Percentiles rank a stretch among this genome's conserved stretches.
These are phyloP conservation scores for Trichonephila clavipes DNA, from an alignment of 1,140 invertebrate species.

Conservation along the genomic window DNA sequence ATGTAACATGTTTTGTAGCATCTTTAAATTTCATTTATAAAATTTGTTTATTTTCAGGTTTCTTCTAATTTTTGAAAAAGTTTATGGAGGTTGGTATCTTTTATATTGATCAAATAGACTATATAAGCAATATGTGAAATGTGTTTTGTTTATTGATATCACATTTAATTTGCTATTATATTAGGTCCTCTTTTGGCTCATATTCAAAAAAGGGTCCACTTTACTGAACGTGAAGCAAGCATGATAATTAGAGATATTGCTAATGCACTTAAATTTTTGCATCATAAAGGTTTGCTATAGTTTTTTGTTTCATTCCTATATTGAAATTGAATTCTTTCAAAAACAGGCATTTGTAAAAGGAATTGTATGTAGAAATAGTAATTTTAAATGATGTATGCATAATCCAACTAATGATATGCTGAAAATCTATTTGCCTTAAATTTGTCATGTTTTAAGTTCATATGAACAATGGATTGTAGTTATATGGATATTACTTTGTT, in stretches of 20 bases:
- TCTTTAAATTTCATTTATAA: too few species aligned
- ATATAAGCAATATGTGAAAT: background rate
- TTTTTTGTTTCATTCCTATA: background rate
- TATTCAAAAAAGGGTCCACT: slow-evolving; percentile 94
- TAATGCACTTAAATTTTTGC: slow-evolving; percentile 95
- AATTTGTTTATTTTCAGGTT: slow-evolving; percentile 83
- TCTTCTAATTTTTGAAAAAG: slow-evolving; percentile 98
- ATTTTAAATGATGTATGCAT: too few species aligned
- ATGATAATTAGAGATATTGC: slow-evolving; percentile 96
- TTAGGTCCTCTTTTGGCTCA: slow-evolving; percentile 88
- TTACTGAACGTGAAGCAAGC: slow-evolving; percentile 96
- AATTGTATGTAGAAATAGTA: too few species aligned
- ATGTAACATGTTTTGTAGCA: too few species aligned
- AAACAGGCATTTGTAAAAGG: too few species aligned
- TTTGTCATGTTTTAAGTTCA: too few species aligned
- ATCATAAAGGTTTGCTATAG: slow-evolving; percentile 87
- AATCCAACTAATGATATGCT: too few species aligned
- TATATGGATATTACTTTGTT: too few species aligned
- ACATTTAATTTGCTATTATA: slow-evolving; percentile 50
- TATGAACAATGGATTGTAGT: too few species aligned
- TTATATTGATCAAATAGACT: background rate
- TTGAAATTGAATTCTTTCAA: background rate
- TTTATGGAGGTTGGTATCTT: slow-evolving; percentile 90
- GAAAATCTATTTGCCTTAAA: too few species aligned
- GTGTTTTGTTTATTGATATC: background rate